phyloP scores from a whole-genome alignment of 1,140 invertebrate species.

The Brachionus asplanchnoidis region DNA sequence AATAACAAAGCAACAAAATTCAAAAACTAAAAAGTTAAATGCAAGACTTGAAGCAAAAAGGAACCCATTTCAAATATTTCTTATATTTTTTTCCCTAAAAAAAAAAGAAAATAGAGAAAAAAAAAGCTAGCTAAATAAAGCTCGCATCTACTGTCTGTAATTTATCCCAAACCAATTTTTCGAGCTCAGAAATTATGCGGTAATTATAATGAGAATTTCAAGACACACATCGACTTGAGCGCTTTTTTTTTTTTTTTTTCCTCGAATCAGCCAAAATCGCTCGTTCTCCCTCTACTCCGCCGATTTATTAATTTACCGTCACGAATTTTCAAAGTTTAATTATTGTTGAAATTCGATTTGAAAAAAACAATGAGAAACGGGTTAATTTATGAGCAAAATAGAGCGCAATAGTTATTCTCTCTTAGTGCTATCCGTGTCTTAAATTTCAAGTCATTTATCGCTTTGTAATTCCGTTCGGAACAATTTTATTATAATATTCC shows the following conservation, averaged over 20 bases:
- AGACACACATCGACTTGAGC: neutral
- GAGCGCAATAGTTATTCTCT: neutral
- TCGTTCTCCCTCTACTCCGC: neutral
- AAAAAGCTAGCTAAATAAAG: neutral
- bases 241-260: neutral
- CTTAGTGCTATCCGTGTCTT: neutral
- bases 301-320: constrained; percentile 31
- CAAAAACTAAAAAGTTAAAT: neutral
- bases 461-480: constrained; percentile 22
- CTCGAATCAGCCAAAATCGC: constrained; percentile 24
- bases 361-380: constrained; percentile 19
- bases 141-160: constrained; percentile 9
- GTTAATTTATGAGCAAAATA: constrained; percentile 27
- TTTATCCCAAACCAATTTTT: constrained; percentile 1
- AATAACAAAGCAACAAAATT: constrained; percentile 33
- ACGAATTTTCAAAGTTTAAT: constrained; percentile 7
- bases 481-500: constrained; percentile 23
- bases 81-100: neutral
- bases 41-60: neutral
- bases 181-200: neutral
- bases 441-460: neutral
- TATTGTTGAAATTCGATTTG: constrained; percentile 7
- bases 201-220: constrained; percentile 5
- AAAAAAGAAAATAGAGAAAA: neutral
- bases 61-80: constrained; percentile 25